Percentiles rank a stretch among this genome's conserved stretches.
Evolutionary conservation across 1,140 invertebrate species (phyloP).

Genomic region (Drosophila dunni): DNA sequence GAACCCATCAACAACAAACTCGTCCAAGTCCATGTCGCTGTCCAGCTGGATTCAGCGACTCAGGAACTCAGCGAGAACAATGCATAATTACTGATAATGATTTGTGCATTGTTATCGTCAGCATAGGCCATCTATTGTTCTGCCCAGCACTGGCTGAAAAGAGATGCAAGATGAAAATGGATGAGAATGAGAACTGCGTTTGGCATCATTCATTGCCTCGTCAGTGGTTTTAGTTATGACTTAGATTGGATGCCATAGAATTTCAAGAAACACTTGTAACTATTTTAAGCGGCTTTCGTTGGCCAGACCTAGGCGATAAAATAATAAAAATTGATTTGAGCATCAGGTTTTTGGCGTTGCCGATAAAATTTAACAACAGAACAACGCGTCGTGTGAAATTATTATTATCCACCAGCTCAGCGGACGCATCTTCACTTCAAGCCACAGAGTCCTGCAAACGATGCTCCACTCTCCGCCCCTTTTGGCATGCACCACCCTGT

Average conservation of each 20-base stretch:
- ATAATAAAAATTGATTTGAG: constrained; percentile 79
- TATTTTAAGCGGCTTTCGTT: constrained; percentile 28
- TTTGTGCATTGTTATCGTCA: constrained; percentile 70
- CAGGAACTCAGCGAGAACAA: constrained; percentile 45
- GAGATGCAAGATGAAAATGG: not conserved
- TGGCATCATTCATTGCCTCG: constrained; percentile 39
- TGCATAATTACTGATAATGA: constrained; percentile 82
- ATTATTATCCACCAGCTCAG: constrained; percentile 60
- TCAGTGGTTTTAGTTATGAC: constrained; percentile 58
- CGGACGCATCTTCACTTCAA: constrained; percentile 25
- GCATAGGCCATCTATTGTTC: constrained; percentile 63
- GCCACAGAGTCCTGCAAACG: too few species aligned
- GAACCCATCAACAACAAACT: constrained; percentile 9
- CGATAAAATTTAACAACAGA: constrained; percentile 74
- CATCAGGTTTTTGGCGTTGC: constrained; percentile 62
- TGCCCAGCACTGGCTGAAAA: constrained; percentile 17
- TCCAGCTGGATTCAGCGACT: constrained; percentile 42
- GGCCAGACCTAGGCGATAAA: constrained; percentile 64
- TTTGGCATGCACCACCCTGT: not conserved
- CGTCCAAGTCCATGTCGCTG: not conserved
- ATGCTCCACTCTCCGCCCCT: not conserved
- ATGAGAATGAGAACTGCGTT: constrained; percentile 22
- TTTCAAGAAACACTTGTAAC: not conserved
- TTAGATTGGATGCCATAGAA: constrained; percentile 47
- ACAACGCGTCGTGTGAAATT: constrained; percentile 73